A percentile compares a stretch with the other conserved stretches of the same genome.
Evolutionary conservation across 2,113 vertebrate genomes (phyloP).

Genomic region (Onychostoma macrolepis): DNA sequence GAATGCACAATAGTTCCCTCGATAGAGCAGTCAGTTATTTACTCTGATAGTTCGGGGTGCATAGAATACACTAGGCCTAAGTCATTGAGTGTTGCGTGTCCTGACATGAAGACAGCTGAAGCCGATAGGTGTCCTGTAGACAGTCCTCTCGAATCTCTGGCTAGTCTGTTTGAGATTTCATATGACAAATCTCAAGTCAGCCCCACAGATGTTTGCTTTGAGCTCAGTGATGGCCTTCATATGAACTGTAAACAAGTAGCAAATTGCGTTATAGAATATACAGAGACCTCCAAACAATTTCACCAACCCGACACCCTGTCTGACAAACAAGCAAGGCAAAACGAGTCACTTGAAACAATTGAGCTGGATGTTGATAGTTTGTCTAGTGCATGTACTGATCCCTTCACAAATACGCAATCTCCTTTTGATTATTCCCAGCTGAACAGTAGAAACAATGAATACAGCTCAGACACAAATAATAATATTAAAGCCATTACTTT

Average conservation of each 20-base stretch:
- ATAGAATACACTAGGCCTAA: not conserved
- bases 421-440: conserved; percentile 29
- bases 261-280: conserved; percentile 6
- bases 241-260: conserved; percentile 33
- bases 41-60: conserved; percentile 32
- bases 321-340: conserved; percentile 4
- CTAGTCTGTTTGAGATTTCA: conserved; percentile 30
- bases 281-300: conserved; percentile 23
- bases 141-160: conserved; percentile 16
- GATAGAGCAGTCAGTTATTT: conserved; percentile 49
- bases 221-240: conserved; percentile 21
- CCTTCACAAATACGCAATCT: conserved; percentile 1
- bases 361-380: conserved; percentile 9
- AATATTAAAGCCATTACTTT: conserved; percentile 44
- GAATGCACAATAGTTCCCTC: conserved; percentile 41
- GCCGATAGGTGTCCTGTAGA: conserved; percentile 1
- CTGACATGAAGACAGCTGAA: conserved; percentile 7
- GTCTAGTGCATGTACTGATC: conserved; percentile 30
- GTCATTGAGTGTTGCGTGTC: not conserved
- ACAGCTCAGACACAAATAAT: conserved; percentile 56
- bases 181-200: not conserved
- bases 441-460: conserved; percentile 20
- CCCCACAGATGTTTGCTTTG: conserved; percentile 18
- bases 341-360: not conserved
- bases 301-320: not conserved